Evolutionary conservation across 2,888 invertebrate genomes (phyloP).

Genomic region (Pristionchus exspectatus): DNA sequence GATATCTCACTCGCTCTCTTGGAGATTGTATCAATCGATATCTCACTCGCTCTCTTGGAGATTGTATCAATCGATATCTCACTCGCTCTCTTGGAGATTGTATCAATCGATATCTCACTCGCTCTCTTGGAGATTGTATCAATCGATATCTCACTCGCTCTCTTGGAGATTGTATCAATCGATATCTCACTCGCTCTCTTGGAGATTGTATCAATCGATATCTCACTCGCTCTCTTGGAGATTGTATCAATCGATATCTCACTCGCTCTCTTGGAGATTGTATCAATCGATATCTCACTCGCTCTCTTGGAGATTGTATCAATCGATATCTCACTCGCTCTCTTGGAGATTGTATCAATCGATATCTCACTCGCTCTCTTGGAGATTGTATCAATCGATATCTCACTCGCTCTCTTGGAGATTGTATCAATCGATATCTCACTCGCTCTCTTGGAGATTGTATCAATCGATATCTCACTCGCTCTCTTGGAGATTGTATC

Average conservation of each 20-base stretch:
- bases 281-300: not conserved
- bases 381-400: not conserved
- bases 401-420: not conserved
- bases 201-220: not conserved
- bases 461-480: not conserved
- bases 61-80: not conserved
- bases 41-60: not conserved
- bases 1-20: not conserved
- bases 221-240: not conserved
- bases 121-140: not conserved
- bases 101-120: not conserved
- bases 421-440: not conserved
- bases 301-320: not conserved
- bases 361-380: not conserved
- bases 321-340: no score
- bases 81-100: not conserved
- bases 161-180: not conserved
- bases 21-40: not conserved
- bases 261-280: not conserved
- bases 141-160: no score
- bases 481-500: not conserved
- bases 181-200: not conserved
- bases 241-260: not conserved
- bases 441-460: not conserved
- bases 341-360: not conserved